These are phyloP conservation scores for Epinephelus lanceolatus DNA, from an alignment of 2,113 vertebrate genomes.

Conservation along the genomic window DNA sequence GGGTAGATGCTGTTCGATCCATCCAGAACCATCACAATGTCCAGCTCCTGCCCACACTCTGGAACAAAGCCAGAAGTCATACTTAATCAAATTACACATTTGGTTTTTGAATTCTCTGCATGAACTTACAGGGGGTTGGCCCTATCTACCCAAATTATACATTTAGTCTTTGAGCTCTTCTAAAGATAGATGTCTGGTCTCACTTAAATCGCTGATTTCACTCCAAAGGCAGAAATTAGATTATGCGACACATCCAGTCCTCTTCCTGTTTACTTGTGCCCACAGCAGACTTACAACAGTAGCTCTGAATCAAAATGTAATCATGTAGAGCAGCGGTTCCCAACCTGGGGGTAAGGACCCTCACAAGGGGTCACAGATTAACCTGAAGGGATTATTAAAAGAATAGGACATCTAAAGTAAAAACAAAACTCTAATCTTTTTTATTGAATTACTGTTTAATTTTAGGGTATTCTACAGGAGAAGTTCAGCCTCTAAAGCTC, in stretches of 20 bases:
- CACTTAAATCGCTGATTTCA: not conserved
- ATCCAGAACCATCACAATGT: conserved; percentile 95
- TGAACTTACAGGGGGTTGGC: not conserved
- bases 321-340: not conserved
- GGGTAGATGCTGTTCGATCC: conserved; percentile 98
- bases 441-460: not conserved
- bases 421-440: not conserved
- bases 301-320: not conserved
- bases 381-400: not conserved
- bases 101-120: not conserved
- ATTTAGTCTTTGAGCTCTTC: not conserved
- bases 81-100: not conserved
- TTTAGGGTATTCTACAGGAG: not conserved
- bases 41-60: conserved; percentile 92
- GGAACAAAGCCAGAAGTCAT: conserved; percentile 61
- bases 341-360: not conserved
- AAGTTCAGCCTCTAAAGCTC: not conserved
- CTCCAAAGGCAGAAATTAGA: not conserved
- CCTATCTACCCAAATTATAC: not conserved
- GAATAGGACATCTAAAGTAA: not conserved
- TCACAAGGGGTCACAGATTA: not conserved
- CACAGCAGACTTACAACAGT: not conserved
- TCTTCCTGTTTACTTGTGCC: conserved; percentile 19
- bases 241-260: conserved; percentile 4
- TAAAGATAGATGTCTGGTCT: not conserved